A percentile compares a stretch with the other conserved stretches of the same genome.
phyloP scores from a whole-genome alignment of 2,797 vertebrate genomes.

The Peromyscus attwateri region DNA sequence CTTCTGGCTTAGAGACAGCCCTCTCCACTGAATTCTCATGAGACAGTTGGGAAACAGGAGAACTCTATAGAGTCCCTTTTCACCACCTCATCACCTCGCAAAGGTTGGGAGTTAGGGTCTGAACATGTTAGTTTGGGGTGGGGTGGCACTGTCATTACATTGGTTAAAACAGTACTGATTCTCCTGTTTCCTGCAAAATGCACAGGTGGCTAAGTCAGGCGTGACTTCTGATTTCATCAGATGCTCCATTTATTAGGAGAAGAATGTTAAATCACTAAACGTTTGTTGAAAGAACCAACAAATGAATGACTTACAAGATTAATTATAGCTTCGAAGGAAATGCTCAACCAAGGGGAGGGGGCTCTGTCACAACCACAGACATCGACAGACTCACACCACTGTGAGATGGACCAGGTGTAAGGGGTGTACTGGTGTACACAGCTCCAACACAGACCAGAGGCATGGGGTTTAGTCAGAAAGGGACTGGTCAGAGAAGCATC shows the following conservation, averaged over 20 bases:
- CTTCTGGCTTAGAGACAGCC: not conserved
- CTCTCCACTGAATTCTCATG: not conserved
- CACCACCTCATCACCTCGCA: not conserved
- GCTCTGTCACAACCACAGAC: not conserved
- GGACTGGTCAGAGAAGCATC: not conserved
- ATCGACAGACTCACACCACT: not conserved
- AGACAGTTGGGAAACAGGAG: not conserved
- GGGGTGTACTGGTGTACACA: not conserved
- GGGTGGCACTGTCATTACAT: not conserved
- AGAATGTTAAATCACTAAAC: not conserved
- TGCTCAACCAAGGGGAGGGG: not conserved
- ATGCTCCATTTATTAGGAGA: not conserved
- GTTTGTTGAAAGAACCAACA: not conserved
- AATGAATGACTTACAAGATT: not conserved
- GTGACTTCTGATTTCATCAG: not conserved
- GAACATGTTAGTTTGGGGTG: not conserved
- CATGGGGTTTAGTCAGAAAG: not conserved
- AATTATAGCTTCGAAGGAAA: not conserved
- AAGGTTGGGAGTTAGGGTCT: not conserved
- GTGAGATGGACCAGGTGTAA: not conserved
- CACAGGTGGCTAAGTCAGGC: not conserved
- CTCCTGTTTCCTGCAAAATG: not conserved
- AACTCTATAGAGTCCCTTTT: not conserved
- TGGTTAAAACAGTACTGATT: not conserved
- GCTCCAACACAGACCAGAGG: not conserved